phyloP scores from a whole-genome alignment of 1,140 invertebrate genomes.

The Globodera ellingtonae region DNA sequence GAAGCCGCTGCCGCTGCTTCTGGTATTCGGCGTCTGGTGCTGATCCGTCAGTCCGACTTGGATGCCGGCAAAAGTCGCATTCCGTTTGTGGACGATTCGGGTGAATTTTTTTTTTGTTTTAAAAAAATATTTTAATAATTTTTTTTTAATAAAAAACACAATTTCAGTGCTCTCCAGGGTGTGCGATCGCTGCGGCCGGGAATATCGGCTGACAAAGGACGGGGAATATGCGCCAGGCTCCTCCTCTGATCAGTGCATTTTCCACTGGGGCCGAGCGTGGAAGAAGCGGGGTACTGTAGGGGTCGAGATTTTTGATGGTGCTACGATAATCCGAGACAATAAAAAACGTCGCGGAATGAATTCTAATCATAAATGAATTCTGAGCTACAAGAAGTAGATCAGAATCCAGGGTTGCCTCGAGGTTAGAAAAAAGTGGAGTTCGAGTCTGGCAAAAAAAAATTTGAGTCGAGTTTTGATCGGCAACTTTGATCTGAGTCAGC shows the following conservation, averaged over 20 bases:
- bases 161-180: slow-evolving; percentile 62
- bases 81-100: slow-evolving; percentile 28
- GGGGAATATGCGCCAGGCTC: slow-evolving; percentile 71
- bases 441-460: too few species aligned
- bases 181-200: slow-evolving; percentile 76
- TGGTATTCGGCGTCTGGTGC: neutral
- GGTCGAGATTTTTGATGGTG: too few species aligned
- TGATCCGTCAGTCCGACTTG: slow-evolving; percentile 26
- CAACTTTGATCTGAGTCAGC: too few species aligned
- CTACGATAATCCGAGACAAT: too few species aligned
- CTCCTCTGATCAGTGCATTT: slow-evolving; percentile 74
- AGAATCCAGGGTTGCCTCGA: too few species aligned
- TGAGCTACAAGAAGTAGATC: too few species aligned
- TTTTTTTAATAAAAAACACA: neutral
- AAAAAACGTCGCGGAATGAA: too few species aligned
- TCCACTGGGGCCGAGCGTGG: slow-evolving; percentile 79
- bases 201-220: slow-evolving; percentile 73
- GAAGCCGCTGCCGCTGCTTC: too few species aligned
- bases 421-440: too few species aligned
- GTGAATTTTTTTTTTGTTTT: neutral
- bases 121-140: slow-evolving; percentile 5
- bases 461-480: too few species aligned
- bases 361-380: too few species aligned
- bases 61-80: slow-evolving; percentile 8
- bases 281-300: slow-evolving; percentile 45